Evolutionary conservation across 2,797 vertebrate genomes (phyloP).

Genomic region (Sarcophilus harrisii): DNA sequence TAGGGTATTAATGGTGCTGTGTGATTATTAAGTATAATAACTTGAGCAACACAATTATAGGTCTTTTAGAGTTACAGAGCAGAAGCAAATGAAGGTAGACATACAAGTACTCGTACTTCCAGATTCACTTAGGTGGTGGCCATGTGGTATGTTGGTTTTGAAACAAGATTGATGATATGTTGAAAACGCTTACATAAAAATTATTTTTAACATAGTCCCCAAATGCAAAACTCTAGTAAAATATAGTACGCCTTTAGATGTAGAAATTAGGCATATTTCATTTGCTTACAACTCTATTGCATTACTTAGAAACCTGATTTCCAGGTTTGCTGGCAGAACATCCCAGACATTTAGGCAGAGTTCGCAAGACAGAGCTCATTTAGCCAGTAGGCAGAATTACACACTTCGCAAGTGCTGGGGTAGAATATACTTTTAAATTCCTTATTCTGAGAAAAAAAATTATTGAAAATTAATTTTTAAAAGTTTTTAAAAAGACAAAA

Average conservation of each 20-base stretch:
- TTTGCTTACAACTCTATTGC: slow-evolving; percentile 33
- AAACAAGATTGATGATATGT: slow-evolving; percentile 58
- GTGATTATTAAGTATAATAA: slow-evolving; percentile 75
- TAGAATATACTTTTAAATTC: slow-evolving; percentile 28
- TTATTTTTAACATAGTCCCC: slow-evolving; percentile 57
- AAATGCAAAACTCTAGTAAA: slow-evolving; percentile 37
- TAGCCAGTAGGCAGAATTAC: neutral
- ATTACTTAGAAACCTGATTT: slow-evolving; percentile 40
- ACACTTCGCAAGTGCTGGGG: slow-evolving; percentile 14
- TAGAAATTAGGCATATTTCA: neutral
- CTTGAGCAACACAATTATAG: slow-evolving; percentile 65
- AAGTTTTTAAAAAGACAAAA: slow-evolving; percentile 45
- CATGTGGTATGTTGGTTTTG: slow-evolving; percentile 55
- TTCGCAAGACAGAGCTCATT: neutral
- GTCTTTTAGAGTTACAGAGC: slow-evolving; percentile 58
- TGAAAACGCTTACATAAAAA: slow-evolving; percentile 62
- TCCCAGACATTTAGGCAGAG: neutral
- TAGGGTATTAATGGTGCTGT: slow-evolving; percentile 75
- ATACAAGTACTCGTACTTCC: slow-evolving; percentile 71
- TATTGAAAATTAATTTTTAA: neutral
- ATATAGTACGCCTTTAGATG: slow-evolving; percentile 24
- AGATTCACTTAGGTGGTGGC: slow-evolving; percentile 48
- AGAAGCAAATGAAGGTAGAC: slow-evolving; percentile 78
- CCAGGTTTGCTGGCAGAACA: neutral
- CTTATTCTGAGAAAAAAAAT: neutral